Evolutionary conservation across 2,113 vertebrate species (phyloP).

Genomic region (Meleagris gallopavo): DNA sequence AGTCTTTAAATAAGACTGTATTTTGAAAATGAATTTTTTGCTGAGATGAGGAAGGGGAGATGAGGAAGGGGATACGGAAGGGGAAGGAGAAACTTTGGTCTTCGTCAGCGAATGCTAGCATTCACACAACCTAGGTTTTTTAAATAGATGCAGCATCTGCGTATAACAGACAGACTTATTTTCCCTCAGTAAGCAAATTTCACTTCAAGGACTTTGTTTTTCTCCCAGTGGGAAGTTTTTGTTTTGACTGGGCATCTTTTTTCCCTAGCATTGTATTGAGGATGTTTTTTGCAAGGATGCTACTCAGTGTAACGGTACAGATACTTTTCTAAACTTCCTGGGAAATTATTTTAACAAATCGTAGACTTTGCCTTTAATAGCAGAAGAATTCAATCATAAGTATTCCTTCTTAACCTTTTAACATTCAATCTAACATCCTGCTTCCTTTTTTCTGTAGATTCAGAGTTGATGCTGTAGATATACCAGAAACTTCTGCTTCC

Average conservation of each 20-base stretch:
- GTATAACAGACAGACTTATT: background rate
- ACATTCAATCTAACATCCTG: background rate
- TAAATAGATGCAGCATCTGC: background rate
- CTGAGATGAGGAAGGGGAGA: background rate
- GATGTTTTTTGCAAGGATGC: background rate
- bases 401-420: background rate
- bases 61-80: background rate
- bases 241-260: background rate
- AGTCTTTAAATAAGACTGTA: background rate
- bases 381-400: background rate
- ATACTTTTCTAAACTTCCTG: background rate
- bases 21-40: background rate
- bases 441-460: slow-evolving; percentile 63
- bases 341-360: background rate
- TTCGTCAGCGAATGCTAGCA: background rate
- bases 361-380: background rate
- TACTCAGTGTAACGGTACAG: background rate
- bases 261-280: background rate
- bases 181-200: background rate
- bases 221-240: background rate
- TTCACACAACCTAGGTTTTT: background rate
- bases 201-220: background rate
- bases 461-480: slow-evolving; percentile 65
- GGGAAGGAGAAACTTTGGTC: background rate
- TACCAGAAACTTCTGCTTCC: slow-evolving; percentile 69